Evolutionary conservation across 2,113 vertebrate genomes (phyloP).

Genomic region (Sebastes schlegelii): DNA sequence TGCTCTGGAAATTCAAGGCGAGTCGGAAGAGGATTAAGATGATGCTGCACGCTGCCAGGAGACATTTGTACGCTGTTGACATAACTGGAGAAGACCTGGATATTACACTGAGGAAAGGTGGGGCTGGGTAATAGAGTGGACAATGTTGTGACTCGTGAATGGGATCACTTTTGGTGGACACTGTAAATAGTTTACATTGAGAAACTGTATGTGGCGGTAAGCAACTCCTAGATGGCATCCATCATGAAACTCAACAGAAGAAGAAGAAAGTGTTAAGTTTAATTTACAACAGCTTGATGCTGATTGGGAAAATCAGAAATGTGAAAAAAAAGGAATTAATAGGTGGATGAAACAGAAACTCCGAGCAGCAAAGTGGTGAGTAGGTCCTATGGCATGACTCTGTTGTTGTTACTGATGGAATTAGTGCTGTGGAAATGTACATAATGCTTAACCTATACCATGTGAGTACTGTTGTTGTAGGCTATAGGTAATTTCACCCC

Average conservation of each 20-base stretch:
- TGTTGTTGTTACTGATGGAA: neutral
- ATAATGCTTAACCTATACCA: neutral
- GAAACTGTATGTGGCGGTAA: too few species aligned
- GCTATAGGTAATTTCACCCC: neutral
- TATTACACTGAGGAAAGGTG: too few species aligned
- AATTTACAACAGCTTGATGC: neutral
- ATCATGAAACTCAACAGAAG: too few species aligned
- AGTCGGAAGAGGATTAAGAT: neutral
- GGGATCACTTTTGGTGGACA: too few species aligned
- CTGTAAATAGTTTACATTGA: too few species aligned
- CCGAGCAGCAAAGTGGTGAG: neutral
- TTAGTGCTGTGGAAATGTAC: neutral
- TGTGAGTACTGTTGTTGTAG: neutral
- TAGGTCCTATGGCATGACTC: neutral
- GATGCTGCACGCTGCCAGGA: too few species aligned
- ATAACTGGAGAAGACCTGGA: too few species aligned
- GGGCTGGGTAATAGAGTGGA: too few species aligned
- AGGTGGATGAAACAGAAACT: neutral
- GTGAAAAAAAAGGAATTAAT: neutral
- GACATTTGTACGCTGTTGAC: too few species aligned
- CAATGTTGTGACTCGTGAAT: too few species aligned
- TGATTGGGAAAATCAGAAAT: neutral
- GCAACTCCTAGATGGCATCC: too few species aligned
- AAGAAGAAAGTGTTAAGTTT: neutral
- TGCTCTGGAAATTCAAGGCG: too few species aligned